Percentiles rank a stretch among this genome's conserved stretches.
These are phyloP conservation scores for Mixornis gularis DNA, from an alignment of 2,113 vertebrate species.

Conservation along the genomic window DNA sequence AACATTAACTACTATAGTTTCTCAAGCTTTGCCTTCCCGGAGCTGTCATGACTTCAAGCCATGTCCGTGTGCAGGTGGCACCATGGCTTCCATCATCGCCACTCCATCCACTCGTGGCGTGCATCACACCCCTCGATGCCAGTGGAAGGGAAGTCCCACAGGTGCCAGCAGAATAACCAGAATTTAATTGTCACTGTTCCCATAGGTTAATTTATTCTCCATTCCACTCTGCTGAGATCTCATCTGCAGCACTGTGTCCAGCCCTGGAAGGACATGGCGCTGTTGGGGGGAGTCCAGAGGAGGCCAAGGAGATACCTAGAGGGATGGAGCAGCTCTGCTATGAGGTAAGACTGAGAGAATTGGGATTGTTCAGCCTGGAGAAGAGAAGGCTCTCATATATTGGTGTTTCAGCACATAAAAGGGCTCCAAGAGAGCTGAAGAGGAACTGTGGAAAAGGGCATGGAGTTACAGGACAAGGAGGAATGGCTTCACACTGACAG, in stretches of 20 bases:
- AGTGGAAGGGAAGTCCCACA: neutral
- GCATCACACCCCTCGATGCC: fast-evolving
- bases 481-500: neutral
- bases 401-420: neutral
- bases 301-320: neutral
- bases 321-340: neutral
- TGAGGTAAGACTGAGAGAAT: neutral
- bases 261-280: neutral
- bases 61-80: neutral
- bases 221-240: neutral
- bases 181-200: neutral
- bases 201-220: neutral
- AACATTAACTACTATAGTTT: neutral
- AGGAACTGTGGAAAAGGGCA: neutral
- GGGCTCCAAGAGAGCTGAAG: neutral
- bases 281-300: neutral
- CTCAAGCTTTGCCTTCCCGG: fast-evolving
- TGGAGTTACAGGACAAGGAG: neutral
- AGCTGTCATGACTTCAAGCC: neutral
- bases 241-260: neutral
- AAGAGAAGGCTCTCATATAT: neutral
- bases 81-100: neutral
- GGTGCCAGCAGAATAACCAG: neutral
- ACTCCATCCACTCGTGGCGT: fast-evolving
- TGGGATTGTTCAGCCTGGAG: neutral